These are phyloP conservation scores for Leptobrachium ailaonicum DNA, from an alignment of 2,113 vertebrate genomes.

Conservation along the genomic window DNA sequence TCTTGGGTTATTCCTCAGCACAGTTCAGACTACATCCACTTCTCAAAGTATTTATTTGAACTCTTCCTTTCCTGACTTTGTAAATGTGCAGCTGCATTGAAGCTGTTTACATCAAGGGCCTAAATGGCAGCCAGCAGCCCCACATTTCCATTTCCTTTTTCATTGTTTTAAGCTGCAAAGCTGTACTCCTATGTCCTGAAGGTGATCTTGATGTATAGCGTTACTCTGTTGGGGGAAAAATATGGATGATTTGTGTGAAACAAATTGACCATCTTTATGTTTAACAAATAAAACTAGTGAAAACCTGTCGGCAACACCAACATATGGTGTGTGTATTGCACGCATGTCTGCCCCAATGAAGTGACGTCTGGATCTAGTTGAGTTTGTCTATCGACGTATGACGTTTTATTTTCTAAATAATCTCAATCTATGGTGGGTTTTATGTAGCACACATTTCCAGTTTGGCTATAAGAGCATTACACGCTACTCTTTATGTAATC, in stretches of 20 bases:
- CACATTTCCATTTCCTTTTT: constrained; percentile 64
- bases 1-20: background rate
- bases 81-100: constrained; percentile 61
- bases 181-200: constrained; percentile 44
- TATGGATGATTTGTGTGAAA: background rate
- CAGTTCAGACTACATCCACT: constrained; percentile 53
- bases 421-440: too few species aligned
- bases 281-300: too few species aligned
- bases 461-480: too few species aligned
- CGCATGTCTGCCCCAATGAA: too few species aligned
- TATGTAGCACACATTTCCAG: too few species aligned
- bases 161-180: constrained; percentile 54
- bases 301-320: too few species aligned
- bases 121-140: constrained; percentile 55
- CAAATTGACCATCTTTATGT: background rate
- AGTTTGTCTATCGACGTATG: too few species aligned
- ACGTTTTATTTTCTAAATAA: too few species aligned
- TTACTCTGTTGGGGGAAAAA: background rate
- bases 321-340: too few species aligned
- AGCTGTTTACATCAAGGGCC: constrained; percentile 59
- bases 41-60: constrained; percentile 64
- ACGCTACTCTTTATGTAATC: too few species aligned
- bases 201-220: constrained; percentile 27
- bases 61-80: constrained; percentile 59
- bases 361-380: too few species aligned